phyloP scores from a whole-genome alignment of 2,888 invertebrate species.

The Onchidella celtica region DNA sequence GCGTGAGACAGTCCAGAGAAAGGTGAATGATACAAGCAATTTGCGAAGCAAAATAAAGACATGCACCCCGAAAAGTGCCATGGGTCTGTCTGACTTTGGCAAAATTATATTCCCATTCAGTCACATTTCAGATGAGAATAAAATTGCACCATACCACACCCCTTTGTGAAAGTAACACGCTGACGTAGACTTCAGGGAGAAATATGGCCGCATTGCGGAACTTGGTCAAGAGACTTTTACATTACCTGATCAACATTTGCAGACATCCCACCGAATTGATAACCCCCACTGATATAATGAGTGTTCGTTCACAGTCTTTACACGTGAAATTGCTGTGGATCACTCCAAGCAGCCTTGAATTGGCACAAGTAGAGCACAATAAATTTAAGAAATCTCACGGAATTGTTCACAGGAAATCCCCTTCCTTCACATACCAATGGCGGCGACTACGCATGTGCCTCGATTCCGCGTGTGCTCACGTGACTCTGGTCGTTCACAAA shows the following conservation, averaged over 20 bases:
- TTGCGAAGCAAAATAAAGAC: no score
- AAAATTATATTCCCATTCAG: no score
- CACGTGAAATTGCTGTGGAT: conserved; percentile 43
- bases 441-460: conserved; percentile 77
- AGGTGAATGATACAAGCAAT: no score
- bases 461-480: conserved; percentile 74
- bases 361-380: conserved; percentile 35
- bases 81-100: no score
- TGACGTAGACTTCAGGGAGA: conserved; percentile 28
- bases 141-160: conserved; percentile 34
- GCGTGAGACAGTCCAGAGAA: no score
- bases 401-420: conserved; percentile 53
- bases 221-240: not conserved
- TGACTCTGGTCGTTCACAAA: conserved; percentile 56
- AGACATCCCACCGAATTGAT: conserved; percentile 75
- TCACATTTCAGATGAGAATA: no score
- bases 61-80: no score
- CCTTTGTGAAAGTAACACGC: not conserved
- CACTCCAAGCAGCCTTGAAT: conserved; percentile 9
- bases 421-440: conserved; percentile 72
- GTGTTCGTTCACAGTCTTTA: conserved; percentile 58
- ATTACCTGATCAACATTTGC: conserved; percentile 78
- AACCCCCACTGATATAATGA: conserved; percentile 54
- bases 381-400: conserved; percentile 45
- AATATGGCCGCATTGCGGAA: conserved; percentile 41